Evolutionary conservation across 2,113 vertebrate genomes (phyloP), one percentile per base, ranked within the genome.

Genomic region (Panthera tigris): DNA sequence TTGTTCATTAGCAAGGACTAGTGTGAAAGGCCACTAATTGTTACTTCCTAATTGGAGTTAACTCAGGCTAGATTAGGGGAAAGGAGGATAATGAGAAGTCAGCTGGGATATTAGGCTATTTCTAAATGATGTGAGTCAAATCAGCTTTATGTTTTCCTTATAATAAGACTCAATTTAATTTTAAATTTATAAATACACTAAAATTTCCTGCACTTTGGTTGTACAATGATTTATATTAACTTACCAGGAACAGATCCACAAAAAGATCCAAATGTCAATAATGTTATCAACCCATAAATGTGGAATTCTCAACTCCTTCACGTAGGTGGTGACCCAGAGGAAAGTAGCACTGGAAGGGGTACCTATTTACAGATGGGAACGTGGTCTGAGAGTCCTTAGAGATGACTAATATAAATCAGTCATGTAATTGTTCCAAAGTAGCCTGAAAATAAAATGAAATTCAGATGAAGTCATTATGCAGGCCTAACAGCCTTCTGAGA

Each of bases 401-500:
- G 68, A 87, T 90, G 52, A 94, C 74, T 61, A 16, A 87, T 31
- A 33, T 48, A 16, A 96, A 74, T 91, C 63, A 71, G 84, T 91
- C 48, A 83, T 31, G 39, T 29, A 90, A 91, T 66, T 41, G 13
- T 55, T 73, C 52, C 25, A 79, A 93, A 93, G 68, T 71, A 57
- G 63, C 86, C 27, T 45, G 61, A 9, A 65, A 66, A 48, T 85
- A 73, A 82, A 83, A 86, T 88, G 74, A 96, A 61, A 95, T 92
- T 94, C 88, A 95, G 50, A 89, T 94, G 41, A 92, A 94, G 80
- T 96, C 68, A 94, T 94, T 83, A 92, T 57, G 61, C 74, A 90
- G 79, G 45, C 18, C 45, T 78, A 52, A 68, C 9, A 36, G 48
- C 31, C 91, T 92, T 95, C 7, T 29, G 73, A 89, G 84, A 71